Conservation (phyloP, 1,140 invertebrate genomes). For the Paraescarpia echinospica region DNA sequence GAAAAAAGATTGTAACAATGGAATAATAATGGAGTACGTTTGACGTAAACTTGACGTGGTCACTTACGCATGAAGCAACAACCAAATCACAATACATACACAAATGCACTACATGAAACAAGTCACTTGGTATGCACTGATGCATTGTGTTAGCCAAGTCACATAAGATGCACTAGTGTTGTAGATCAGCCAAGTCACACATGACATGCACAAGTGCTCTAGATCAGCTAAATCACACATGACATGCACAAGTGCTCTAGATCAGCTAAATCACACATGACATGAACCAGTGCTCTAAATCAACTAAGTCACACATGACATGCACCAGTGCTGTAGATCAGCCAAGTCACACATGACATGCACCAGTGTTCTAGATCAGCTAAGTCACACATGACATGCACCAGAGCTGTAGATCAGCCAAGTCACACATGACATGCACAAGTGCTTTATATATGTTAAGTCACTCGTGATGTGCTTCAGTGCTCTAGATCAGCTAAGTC, state of each 20-base stretch:
- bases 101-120: neutral
- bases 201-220: neutral
- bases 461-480: neutral
- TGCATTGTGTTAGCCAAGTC: neutral
- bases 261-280: neutral
- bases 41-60: too few species aligned
- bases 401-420: neutral
- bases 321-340: neutral
- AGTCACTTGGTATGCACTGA: neutral
- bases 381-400: neutral
- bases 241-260: neutral
- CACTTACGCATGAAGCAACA: neutral
- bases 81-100: neutral
- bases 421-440: neutral
- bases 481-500: neutral
- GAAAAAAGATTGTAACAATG: too few species aligned
- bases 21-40: neutral
- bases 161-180: neutral
- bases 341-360: neutral
- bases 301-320: neutral
- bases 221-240: neutral
- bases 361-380: neutral
- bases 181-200: neutral
- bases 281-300: neutral
- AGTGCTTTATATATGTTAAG: neutral